These are phyloP conservation scores for Glossophaga mutica DNA, from an alignment of 2,797 vertebrate species.

Conservation along the genomic window DNA sequence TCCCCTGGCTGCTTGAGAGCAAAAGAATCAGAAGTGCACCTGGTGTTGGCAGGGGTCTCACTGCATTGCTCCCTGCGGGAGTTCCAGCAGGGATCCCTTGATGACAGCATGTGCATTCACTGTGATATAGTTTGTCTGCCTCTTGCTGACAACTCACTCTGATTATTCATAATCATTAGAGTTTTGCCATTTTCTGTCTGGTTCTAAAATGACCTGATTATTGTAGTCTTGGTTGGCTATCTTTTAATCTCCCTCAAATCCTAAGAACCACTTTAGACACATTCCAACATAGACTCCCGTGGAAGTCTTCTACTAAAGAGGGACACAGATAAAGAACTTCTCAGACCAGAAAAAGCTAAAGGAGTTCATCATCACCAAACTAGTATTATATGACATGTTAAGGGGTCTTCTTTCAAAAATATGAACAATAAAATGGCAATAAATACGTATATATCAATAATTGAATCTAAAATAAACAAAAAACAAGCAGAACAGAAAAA, in stretches of 20 bases:
- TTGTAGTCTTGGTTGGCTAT: not conserved
- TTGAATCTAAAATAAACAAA: not conserved
- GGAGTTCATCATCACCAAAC: not conserved
- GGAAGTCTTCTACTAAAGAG: not conserved
- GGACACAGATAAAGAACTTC: not conserved
- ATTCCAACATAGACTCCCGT: not conserved
- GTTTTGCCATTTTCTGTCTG: not conserved
- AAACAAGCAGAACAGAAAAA: not conserved
- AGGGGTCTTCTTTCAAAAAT: not conserved
- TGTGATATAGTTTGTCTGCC: not conserved
- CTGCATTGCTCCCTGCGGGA: not conserved
- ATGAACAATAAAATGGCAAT: not conserved
- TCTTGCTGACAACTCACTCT: not conserved
- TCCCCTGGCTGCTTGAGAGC: not conserved
- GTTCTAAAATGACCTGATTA: not conserved
- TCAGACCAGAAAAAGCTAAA: not conserved
- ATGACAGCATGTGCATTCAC: not conserved
- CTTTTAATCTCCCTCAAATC: not conserved
- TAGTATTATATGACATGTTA: not conserved
- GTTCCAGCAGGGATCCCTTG: not conserved
- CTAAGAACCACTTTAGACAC: constrained; percentile 11
- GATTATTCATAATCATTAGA: not conserved
- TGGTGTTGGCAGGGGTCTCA: not conserved
- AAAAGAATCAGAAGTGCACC: not conserved
- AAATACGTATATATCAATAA: not conserved